These are phyloP conservation scores for Eclectus roratus DNA, from an alignment of 2,113 vertebrate genomes.

Conservation along the genomic window DNA sequence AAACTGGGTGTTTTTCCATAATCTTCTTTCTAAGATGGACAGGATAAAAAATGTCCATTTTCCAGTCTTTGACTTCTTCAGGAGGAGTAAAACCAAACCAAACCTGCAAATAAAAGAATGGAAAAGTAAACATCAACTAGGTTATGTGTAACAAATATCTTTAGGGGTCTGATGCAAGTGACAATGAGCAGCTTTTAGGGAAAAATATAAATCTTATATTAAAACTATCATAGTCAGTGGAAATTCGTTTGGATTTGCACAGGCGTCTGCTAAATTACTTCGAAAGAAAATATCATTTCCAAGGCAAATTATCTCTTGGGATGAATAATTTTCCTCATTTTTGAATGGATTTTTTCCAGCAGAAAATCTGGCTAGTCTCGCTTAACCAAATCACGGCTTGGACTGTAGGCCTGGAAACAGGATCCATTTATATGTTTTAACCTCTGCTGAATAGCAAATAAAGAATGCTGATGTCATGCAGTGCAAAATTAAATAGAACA, in stretches of 20 bases:
- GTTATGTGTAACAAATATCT: not conserved
- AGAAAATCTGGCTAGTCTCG: conserved; percentile 18
- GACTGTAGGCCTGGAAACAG: not conserved
- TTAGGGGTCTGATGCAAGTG: not conserved
- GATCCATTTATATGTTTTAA: conserved; percentile 47
- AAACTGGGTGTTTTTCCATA: not conserved
- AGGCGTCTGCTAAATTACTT: not conserved
- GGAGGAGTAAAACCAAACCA: rapidly evolving
- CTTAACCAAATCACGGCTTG: conserved; percentile 45
- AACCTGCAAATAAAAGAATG: not conserved
- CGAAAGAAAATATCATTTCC: not conserved
- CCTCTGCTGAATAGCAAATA: conserved; percentile 37
- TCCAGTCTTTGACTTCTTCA: not conserved
- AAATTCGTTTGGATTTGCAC: not conserved
- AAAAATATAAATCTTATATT: not conserved
- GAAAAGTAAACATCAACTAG: not conserved
- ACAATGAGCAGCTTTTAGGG: not conserved
- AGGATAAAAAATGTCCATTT: not conserved
- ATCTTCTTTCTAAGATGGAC: not conserved
- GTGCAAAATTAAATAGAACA: conserved; percentile 37
- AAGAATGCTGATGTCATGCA: conserved; percentile 27
- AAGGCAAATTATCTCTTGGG: conserved; percentile 20
- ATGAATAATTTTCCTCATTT: conserved; percentile 52
- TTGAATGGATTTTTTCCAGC: conserved; percentile 39
- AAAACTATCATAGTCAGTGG: not conserved